A percentile compares a stretch with the other conserved stretches of the same genome.
These are phyloP conservation scores for Drosophila lacicola DNA, from an alignment of 2,888 invertebrate genomes.

Conservation along the genomic window DNA sequence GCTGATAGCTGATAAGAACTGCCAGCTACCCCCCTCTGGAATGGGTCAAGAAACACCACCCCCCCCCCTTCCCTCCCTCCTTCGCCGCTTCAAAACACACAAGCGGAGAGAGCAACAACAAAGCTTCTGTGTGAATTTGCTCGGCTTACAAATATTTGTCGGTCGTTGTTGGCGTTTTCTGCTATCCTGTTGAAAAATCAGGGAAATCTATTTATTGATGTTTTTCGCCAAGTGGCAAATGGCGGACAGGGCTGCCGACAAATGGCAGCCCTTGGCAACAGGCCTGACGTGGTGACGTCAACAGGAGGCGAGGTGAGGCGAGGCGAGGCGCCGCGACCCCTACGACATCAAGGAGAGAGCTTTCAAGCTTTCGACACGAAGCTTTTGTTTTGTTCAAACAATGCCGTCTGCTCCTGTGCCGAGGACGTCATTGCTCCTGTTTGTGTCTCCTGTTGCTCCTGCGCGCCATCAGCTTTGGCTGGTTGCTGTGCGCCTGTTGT, in stretches of 20 bases:
- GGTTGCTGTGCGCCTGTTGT: conserved; percentile 73
- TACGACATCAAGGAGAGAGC: conserved; percentile 19
- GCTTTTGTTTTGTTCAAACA: conserved; percentile 29
- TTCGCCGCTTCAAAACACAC: background rate
- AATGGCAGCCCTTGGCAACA: conserved; percentile 16
- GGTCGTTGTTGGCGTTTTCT: conserved; percentile 48
- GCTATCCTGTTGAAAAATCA: conserved; percentile 83
- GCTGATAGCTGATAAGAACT: conserved; percentile 32
- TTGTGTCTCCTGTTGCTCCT: conserved; percentile 64
- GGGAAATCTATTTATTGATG: conserved; percentile 84
- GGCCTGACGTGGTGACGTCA: conserved; percentile 45
- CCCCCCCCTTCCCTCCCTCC: background rate
- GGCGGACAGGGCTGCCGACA: conserved; percentile 1
- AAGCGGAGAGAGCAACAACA: conserved; percentile 3
- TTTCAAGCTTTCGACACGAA: conserved; percentile 29
- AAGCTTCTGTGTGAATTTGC: conserved; percentile 13
- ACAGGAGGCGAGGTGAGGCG: background rate
- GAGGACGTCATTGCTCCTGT: conserved; percentile 71
- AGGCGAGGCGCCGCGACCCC: conserved; percentile 6
- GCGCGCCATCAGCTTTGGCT: conserved; percentile 11
- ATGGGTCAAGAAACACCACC: background rate
- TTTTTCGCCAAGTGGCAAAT: conserved; percentile 68
- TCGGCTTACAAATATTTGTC: conserved; percentile 1
- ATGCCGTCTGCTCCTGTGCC: conserved; percentile 11
- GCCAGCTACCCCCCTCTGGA: background rate